These are phyloP conservation scores for Doryteuthis pealeii DNA, from an alignment of 1,140 invertebrate species.

Conservation along the genomic window DNA sequence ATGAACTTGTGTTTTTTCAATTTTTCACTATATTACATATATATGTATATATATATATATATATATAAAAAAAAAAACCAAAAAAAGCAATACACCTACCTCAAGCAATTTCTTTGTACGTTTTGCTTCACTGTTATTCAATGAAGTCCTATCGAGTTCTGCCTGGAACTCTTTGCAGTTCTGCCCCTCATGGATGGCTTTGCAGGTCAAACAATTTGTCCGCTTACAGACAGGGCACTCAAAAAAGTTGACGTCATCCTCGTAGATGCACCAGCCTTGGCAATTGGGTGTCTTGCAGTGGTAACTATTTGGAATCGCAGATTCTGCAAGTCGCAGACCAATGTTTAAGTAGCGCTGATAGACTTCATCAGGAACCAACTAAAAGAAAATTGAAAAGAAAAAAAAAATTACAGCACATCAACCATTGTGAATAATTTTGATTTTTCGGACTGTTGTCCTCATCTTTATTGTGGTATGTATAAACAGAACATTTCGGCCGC, in stretches of 20 bases:
- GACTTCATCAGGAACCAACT: constrained; percentile 71
- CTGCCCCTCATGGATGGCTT: constrained; percentile 80
- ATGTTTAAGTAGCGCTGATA: constrained; percentile 81
- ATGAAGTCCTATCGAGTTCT: constrained; percentile 70
- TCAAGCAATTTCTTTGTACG: constrained; percentile 78
- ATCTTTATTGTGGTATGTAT: too few relatives aligned
- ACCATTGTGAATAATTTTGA: too few relatives aligned
- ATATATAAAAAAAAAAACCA: too few relatives aligned
- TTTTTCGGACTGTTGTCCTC: too few relatives aligned
- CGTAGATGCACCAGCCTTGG: constrained; percentile 85
- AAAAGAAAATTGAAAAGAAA: constrained; percentile 23
- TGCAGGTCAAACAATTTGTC: constrained; percentile 85
- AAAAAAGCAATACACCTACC: constrained; percentile 47
- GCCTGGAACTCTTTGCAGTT: constrained; percentile 86
- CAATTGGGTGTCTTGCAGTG: constrained; percentile 91
- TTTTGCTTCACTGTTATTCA: constrained; percentile 68
- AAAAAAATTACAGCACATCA: constrained; percentile 1
- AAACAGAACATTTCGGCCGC: too few relatives aligned
- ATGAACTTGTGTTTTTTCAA: too few relatives aligned
- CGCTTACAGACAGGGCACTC: constrained; percentile 80
- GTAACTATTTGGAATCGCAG: constrained; percentile 79
- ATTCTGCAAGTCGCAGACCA: constrained; percentile 81
- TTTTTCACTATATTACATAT: too few relatives aligned
- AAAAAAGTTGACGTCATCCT: constrained; percentile 85
- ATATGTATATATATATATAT: too few relatives aligned